phyloP scores from a whole-genome alignment of 2,888 invertebrate genomes.

The Neoascia interrupta region DNA sequence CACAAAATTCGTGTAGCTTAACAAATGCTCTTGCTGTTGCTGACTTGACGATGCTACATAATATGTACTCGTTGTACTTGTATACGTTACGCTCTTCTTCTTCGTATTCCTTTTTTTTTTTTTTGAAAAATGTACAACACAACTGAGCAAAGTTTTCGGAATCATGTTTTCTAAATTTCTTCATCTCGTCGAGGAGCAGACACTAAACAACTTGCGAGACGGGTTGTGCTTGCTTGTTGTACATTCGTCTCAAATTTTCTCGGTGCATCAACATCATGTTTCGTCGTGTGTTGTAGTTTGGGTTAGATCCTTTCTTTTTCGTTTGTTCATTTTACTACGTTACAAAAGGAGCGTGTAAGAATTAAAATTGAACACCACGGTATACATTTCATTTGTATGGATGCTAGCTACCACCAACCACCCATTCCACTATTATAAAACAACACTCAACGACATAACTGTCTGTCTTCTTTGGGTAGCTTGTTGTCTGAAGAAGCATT shows the following conservation, averaged over 20 bases:
- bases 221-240: constrained; percentile 16
- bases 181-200: constrained; percentile 43
- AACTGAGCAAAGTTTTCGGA: constrained; percentile 49
- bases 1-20: constrained; percentile 57
- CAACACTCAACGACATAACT: neutral
- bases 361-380: constrained; percentile 49
- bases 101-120: constrained; percentile 11
- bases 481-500: constrained; percentile 40
- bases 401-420: constrained; percentile 5
- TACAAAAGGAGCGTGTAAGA: constrained; percentile 11
- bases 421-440: constrained; percentile 19
- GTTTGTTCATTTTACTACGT: neutral
- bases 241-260: constrained; percentile 55
- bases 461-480: constrained; percentile 34
- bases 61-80: too few relatives aligned
- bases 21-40: constrained; percentile 59
- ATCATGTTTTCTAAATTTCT: constrained; percentile 53
- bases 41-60: constrained; percentile 49
- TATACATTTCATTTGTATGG: constrained; percentile 40
- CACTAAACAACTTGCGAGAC: constrained; percentile 43
- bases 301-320: neutral
- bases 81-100: too few relatives aligned
- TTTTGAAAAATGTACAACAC: constrained; percentile 16
- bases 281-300: constrained; percentile 32
- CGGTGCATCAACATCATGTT: constrained; percentile 49